Percentiles rank a stretch among this genome's conserved stretches.
Evolutionary conservation across 2,113 vertebrate species (phyloP).

Genomic region (Tricholaema leucomelas): DNA sequence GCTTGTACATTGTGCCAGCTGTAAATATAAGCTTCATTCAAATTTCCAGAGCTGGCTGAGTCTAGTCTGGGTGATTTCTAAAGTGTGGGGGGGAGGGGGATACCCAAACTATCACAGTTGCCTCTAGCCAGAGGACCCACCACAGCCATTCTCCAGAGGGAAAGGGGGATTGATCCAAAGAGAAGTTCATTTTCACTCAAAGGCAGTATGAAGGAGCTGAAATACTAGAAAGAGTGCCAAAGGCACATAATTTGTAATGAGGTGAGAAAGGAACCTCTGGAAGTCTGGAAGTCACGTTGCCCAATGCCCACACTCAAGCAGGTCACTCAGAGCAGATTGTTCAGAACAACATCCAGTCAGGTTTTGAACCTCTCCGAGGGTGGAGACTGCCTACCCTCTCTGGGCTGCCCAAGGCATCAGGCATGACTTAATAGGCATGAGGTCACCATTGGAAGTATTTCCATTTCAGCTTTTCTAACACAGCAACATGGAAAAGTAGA

Average conservation of each 20-base stretch:
- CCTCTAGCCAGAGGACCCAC: neutral
- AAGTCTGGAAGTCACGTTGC: neutral
- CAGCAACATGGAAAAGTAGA: too few species aligned
- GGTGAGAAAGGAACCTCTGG: neutral
- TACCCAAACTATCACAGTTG: too few species aligned
- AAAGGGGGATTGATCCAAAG: rapidly evolving
- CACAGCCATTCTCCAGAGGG: neutral
- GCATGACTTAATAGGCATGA: neutral
- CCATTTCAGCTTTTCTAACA: neutral
- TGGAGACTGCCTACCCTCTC: neutral
- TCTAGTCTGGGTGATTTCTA: too few species aligned
- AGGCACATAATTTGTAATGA: neutral
- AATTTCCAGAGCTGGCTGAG: too few species aligned
- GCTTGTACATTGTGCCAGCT: too few species aligned
- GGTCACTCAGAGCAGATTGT: neutral
- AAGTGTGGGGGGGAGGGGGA: too few species aligned
- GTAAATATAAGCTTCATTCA: too few species aligned
- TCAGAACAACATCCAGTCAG: neutral
- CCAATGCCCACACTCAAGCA: neutral
- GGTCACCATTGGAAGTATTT: neutral
- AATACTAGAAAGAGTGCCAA: neutral
- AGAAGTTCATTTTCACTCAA: neutral
- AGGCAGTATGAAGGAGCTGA: neutral
- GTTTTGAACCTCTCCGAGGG: neutral
- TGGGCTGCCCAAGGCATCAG: neutral